Base-by-base conservation (phyloP, 2,113 vertebrate genomes). In the Chamaea fasciata region DNA sequence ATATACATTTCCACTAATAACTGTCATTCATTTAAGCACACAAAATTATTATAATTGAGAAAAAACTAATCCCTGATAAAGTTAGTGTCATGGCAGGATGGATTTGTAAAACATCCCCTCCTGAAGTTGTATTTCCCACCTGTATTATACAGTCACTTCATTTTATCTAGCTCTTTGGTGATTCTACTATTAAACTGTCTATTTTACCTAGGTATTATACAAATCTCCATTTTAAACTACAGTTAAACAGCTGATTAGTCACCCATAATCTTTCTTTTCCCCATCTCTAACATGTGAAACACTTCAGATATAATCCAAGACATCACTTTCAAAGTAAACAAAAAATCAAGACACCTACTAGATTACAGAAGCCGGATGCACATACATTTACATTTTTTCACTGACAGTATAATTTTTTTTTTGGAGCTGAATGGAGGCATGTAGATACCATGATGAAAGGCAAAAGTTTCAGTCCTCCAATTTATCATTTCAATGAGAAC, bases 381-480 rank as follows among this genome's bases (percentile, higher is more conserved):
- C 2, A 4, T 12, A 8, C 6, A 27, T 10, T 42, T 33, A 17
- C 6, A 28, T 47, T 57, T 92, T 78, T 71, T 46, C 19, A 57
- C 7, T 30, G 6, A 47, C 28, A 57, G 7, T 3, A 23, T 10
- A 1, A 9, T 3, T 27, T 17, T 10, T 60, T 12, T 75, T 68
- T 21, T 46, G 8, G 7, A 73, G 18, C 26, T 33, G 3, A 31
- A 88, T 26, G 6, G 3, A 50, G 0, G 0, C 35, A 55, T 22
- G 4, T 5, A 67, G 5, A 57, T 18, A 67, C 0, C 7, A 7
- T 4, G 7, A 80, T 3, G 17, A 46, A 92, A 55, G 3, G 9
- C 5, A 59, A 50, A 77, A 77, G 26, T 42, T 46, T 44, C 73
- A 46, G 15, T 21, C n/a, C 8, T 60, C 23, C 42, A 49, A 62